A percentile compares a stretch with the other conserved stretches of the same genome.
phyloP scores from a whole-genome alignment of 2,113 vertebrate species.

The Tachuris rubrigastra region DNA sequence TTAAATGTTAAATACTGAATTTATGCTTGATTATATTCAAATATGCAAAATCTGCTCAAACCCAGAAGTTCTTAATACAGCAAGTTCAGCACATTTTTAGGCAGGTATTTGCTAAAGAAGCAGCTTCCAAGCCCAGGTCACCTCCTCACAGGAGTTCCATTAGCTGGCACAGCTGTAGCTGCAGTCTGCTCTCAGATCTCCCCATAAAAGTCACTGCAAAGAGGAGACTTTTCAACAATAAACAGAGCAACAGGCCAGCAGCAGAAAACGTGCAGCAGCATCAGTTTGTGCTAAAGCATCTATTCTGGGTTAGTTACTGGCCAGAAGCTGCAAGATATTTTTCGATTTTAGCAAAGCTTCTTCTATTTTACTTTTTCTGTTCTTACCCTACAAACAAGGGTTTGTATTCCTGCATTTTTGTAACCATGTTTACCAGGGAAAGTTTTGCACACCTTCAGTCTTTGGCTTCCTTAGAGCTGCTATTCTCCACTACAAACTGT shows the following conservation, averaged over 20 bases:
- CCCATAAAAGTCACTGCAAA: not conserved
- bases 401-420: not conserved
- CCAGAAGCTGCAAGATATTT: not conserved
- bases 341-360: not conserved
- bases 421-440: not conserved
- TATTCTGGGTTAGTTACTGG: not conserved
- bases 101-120: not conserved
- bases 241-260: not conserved
- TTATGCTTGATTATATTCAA: not conserved
- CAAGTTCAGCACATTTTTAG: not conserved
- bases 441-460: not conserved
- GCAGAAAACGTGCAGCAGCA: not conserved
- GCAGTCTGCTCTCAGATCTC: not conserved
- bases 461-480: not conserved
- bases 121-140: not conserved
- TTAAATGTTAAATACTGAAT: constrained; percentile 22
- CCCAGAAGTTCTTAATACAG: not conserved
- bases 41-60: constrained; percentile 10
- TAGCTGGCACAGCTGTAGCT: not conserved
- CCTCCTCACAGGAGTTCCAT: not conserved
- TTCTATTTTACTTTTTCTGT: not conserved
- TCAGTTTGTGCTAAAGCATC: not conserved
- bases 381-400: not conserved
- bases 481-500: not conserved
- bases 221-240: not conserved